Evolutionary conservation across 2,888 invertebrate species (phyloP).

Genomic region (Idaea straminata): DNA sequence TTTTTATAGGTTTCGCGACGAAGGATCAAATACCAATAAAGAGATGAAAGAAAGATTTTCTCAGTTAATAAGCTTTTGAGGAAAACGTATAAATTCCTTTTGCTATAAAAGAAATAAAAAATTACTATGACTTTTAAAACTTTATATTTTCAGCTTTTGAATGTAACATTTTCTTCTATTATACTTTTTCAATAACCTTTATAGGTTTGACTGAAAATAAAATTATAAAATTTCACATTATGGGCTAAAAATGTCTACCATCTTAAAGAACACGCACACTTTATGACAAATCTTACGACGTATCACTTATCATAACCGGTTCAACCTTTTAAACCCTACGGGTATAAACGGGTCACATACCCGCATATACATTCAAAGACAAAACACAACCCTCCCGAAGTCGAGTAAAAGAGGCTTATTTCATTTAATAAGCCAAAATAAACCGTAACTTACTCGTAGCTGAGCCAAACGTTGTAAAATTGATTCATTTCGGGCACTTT

Average conservation of each 20-base stretch:
- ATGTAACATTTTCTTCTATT: too few species aligned
- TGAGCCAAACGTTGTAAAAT: constrained; percentile 14
- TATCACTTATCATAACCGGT: not conserved
- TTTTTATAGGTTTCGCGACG: not conserved
- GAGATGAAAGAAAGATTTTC: not conserved
- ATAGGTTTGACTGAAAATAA: too few species aligned
- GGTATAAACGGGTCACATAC: not conserved
- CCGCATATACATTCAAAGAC: not conserved
- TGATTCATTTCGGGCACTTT: constrained; percentile 10
- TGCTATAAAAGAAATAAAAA: not conserved
- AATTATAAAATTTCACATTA: too few species aligned
- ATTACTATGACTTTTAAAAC: not conserved
- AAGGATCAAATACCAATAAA: not conserved
- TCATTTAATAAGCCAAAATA: not conserved
- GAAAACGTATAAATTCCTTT: not conserved
- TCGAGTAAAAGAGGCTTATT: not conserved
- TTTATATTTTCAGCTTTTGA: too few species aligned
- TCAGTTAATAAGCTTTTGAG: not conserved
- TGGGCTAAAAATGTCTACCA: too few species aligned
- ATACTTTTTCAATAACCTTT: too few species aligned
- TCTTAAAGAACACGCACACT: too few species aligned
- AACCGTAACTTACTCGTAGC: not conserved
- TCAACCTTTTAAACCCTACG: not conserved
- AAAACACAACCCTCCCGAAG: not conserved
- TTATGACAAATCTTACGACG: too few species aligned